Base-by-base conservation (phyloP, 92 coral and sea anemone genomes). In the Desmophyllum pertusum region DNA sequence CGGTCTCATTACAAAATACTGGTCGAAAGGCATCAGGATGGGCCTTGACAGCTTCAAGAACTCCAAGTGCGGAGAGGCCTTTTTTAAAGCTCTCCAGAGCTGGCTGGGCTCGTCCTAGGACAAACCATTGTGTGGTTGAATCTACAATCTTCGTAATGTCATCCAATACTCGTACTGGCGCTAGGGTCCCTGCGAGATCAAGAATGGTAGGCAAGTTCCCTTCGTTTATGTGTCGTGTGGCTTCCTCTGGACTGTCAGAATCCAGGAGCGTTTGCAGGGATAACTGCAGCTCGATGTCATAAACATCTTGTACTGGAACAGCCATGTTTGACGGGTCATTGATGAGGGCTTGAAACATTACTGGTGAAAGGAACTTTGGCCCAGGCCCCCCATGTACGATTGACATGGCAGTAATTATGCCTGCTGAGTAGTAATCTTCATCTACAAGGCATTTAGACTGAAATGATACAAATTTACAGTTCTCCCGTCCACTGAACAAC, bases 321-420 rank as follows among this genome's bases (percentile, higher is more conserved):
- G 55, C 78, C 59, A 52, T 42, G 70, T 64, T 81, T 50, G 78
- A 79, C 73, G 77, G 91, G 87, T 76, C 50, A 78, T 51, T 90
- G 13, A 90, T 80, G 2, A 90, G 51, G 38, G 92, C 89, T 51
- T 85, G 85, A 77, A 67, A 90, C 76, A 93, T 83, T 18, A 82
- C 67, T 7, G 92, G 92, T 35, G 92, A 90, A 50, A 93, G 73
- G 39, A 86, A 90, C 31, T 84, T 77, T 57, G 85, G 86, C 18
- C 88, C 96, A n/a, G 89, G 84, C n/a, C 93, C 93, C 39, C 95
- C 90, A 79, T 90, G 93, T 3, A 90, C 91, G 17, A 90, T 76
- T 15, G 96, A 87, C 92, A 93, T 81, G 30, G 96, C 91, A 80
- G 88, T 70, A 25, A 93, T 85, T 25, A 64, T 59, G 25, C 96